These are phyloP conservation scores for Thymallus thymallus DNA, from an alignment of 2,113 vertebrate species.

Conservation along the genomic window DNA sequence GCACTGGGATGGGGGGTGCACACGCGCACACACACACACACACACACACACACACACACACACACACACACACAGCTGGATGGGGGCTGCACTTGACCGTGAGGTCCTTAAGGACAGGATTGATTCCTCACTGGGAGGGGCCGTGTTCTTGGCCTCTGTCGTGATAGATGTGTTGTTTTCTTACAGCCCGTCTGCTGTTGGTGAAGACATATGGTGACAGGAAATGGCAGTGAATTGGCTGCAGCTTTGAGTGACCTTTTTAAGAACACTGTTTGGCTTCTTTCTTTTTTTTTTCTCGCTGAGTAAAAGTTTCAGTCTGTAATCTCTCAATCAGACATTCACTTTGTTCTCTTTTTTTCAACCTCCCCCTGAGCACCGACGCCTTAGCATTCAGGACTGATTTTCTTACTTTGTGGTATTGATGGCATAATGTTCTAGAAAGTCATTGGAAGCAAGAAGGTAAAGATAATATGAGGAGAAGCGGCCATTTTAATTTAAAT, in stretches of 20 bases:
- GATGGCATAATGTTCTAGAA: not conserved
- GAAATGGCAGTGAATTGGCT: slow-evolving; percentile 34
- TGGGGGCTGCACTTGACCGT: slow-evolving; percentile 1
- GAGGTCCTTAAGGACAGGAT: slow-evolving; percentile 43
- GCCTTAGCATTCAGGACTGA: not conserved
- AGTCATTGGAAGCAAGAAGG: not conserved
- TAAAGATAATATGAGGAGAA: not conserved
- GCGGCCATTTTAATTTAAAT: no score
- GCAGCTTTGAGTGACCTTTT: slow-evolving; percentile 27
- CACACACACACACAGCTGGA: not conserved
- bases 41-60: no score
- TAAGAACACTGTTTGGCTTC: not conserved
- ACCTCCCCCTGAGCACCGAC: not conserved
- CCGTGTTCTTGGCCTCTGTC: slow-evolving; percentile 42
- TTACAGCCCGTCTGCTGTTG: slow-evolving; percentile 27
- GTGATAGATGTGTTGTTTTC: slow-evolving; percentile 51
- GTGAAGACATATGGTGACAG: slow-evolving; percentile 47
- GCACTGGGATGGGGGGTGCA: no score
- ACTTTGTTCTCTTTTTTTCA: not conserved
- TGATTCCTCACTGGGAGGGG: slow-evolving; percentile 38
- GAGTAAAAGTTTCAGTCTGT: not conserved
- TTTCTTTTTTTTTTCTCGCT: not conserved
- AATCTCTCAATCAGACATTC: not conserved
- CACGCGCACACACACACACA: no score
- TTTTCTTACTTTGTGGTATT: not conserved